phyloP scores from a whole-genome alignment of 2,113 vertebrate genomes.

The Gnathonemus longibarbis region DNA sequence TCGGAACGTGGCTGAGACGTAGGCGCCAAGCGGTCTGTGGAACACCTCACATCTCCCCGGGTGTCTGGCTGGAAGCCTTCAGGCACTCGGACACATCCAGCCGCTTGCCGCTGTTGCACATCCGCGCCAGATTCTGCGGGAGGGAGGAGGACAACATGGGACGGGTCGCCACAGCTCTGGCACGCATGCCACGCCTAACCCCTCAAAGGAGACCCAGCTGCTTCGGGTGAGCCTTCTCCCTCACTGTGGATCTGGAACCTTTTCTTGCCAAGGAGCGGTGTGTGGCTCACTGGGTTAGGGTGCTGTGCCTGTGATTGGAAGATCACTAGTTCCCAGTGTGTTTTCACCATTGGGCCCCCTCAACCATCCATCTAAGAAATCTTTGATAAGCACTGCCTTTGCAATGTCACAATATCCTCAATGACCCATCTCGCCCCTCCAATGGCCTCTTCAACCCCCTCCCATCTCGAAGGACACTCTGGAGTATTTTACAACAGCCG shows the following conservation, averaged over 20 bases:
- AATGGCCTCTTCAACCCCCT: not conserved
- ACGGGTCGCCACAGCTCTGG: not conserved
- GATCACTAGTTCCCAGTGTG: not conserved
- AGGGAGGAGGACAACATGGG: not conserved
- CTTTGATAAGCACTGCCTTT: not conserved
- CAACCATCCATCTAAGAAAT: not conserved
- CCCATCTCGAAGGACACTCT: not conserved
- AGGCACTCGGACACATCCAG: slow-evolving; percentile 65
- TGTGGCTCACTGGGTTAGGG: not conserved
- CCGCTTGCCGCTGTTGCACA: slow-evolving; percentile 60
- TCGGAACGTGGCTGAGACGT: not conserved
- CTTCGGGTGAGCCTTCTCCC: not conserved
- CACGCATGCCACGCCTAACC: not conserved
- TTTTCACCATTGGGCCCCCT: not conserved
- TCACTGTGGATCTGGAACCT: not conserved
- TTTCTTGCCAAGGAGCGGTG: not conserved
- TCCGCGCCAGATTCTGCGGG: slow-evolving; percentile 62
- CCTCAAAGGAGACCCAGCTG: not conserved
- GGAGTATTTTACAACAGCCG: not conserved
- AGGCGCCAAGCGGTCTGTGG: too few relatives aligned
- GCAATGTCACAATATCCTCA: not conserved
- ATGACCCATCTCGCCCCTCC: not conserved
- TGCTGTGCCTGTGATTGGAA: not conserved
- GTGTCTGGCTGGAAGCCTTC: slow-evolving; percentile 45
- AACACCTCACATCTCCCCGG: slow-evolving; percentile 28